phyloP scores from a whole-genome alignment of 2,888 invertebrate genomes.

The Candidula unifasciata region DNA sequence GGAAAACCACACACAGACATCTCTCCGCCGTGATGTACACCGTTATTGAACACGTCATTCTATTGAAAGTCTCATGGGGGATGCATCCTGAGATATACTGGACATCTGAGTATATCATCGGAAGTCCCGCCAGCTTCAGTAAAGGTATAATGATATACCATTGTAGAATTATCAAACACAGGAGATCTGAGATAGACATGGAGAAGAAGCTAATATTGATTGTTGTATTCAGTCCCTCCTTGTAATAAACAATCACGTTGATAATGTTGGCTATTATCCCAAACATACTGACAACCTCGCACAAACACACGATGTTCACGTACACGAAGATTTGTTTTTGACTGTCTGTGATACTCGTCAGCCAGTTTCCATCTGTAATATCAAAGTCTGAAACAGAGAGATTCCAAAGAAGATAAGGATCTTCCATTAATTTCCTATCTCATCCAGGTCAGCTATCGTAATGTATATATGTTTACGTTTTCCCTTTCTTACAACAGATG shows the following conservation, averaged over 20 bases:
- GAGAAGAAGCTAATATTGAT: conserved; percentile 19
- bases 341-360: not conserved
- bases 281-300: not conserved
- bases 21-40: conserved; percentile 19
- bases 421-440: too few relatives aligned
- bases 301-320: not conserved
- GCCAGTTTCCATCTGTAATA: not conserved
- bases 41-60: not conserved
- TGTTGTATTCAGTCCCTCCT: not conserved
- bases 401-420: too few relatives aligned
- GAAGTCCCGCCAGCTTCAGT: not conserved
- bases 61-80: not conserved
- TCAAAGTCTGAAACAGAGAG: not conserved
- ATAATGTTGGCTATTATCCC: not conserved
- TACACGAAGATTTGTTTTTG: not conserved
- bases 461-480: too few relatives aligned
- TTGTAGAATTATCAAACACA: not conserved
- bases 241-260: not conserved
- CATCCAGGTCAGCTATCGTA: too few relatives aligned
- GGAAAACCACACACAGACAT: not conserved
- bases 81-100: not conserved
- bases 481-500: too few relatives aligned
- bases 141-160: not conserved
- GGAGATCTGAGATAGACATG: conserved; percentile 3
- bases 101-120: not conserved